Evolutionary conservation across 2,888 invertebrate genomes (phyloP), one percentile per base, ranked within the genome.

Genomic region (Chaetoderma sp.): DNA sequence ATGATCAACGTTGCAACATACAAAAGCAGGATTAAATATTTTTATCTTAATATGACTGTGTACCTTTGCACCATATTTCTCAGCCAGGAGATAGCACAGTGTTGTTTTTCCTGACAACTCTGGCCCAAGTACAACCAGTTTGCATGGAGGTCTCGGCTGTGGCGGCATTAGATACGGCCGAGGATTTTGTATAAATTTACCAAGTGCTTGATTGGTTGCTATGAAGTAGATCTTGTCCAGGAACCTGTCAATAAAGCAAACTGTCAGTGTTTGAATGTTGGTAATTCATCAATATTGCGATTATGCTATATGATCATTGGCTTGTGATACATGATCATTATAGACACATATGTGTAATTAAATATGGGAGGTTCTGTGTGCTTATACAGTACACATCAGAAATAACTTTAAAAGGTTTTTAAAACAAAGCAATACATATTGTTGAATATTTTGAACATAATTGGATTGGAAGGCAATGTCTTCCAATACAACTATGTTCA

Each of bases 221-320:
- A 87, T 59, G 30, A 78, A 72, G 71, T 86, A 87, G 47, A 87
- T 77, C 71, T 86, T 86, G 73, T 86, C 86, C 67, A 87, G 73
- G 68, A 86, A 87, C 62, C 86, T 86, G 72, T 45, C 75, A 68
- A 44, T 50, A 57, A 28, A 63, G 39, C 27, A 49, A 55, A 39
- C 52, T 33, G 33, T 23, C n/a, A 60, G 16, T n/a, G 18, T n/a
- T 5, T 8, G 10, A 16, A 23, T n/a, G 28, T 27, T 6, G 21
- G 8, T 25, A 21, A 27, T 8, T 13, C 28, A 52, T 21, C 13
- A 6, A 27, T 6, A 27, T 13, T 25, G n/a, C n/a, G n/a, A n/a
- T n/a, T 13, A 16, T 16, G 39, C 39, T 16, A 39, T 39, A 39
- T 39, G n/a, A 39, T 39, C 39, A n/a, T n/a, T n/a, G 13, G 39